These are phyloP conservation scores for Onchidella celtica DNA, from an alignment of 2,888 invertebrate genomes.

Conservation along the genomic window DNA sequence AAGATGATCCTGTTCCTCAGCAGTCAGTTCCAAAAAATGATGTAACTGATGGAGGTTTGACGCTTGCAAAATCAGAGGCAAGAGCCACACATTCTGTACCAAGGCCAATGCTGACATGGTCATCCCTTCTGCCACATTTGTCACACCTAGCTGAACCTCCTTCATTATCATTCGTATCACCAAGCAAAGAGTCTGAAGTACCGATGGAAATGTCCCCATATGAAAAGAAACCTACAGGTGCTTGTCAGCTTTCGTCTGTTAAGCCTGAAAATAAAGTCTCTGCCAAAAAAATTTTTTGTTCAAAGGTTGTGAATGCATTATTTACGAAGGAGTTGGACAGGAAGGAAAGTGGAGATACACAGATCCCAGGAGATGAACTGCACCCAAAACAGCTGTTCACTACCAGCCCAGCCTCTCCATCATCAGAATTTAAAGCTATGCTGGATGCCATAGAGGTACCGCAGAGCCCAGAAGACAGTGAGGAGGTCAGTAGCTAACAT, in stretches of 20 bases:
- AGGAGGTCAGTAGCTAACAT: slow-evolving; percentile 1
- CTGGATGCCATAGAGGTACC: slow-evolving; percentile 9
- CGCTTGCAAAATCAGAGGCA: background rate
- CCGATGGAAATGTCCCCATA: slow-evolving; percentile 22
- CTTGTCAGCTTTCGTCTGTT: background rate
- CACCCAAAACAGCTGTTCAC: slow-evolving; percentile 10
- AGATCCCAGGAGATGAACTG: background rate
- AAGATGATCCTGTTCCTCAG: background rate
- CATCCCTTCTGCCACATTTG: background rate
- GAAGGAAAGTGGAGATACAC: background rate
- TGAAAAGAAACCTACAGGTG: background rate
- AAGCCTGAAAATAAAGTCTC: background rate
- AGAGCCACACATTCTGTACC: background rate
- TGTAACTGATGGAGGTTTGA: background rate
- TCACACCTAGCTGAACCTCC: background rate
- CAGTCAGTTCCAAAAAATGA: background rate
- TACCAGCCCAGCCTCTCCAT: slow-evolving; percentile 6
- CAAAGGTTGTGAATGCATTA: slow-evolving; percentile 1
- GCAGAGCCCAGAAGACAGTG: background rate
- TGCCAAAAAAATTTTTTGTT: background rate
- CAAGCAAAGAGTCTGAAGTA: slow-evolving; percentile 26
- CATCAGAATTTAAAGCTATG: slow-evolving; percentile 15
- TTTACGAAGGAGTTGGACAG: background rate
- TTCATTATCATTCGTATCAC: slow-evolving; percentile 12
- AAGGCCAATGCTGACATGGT: background rate